These are phyloP conservation scores for Cisticola juncidis DNA, from an alignment of 2,113 vertebrate genomes.

Conservation along the genomic window DNA sequence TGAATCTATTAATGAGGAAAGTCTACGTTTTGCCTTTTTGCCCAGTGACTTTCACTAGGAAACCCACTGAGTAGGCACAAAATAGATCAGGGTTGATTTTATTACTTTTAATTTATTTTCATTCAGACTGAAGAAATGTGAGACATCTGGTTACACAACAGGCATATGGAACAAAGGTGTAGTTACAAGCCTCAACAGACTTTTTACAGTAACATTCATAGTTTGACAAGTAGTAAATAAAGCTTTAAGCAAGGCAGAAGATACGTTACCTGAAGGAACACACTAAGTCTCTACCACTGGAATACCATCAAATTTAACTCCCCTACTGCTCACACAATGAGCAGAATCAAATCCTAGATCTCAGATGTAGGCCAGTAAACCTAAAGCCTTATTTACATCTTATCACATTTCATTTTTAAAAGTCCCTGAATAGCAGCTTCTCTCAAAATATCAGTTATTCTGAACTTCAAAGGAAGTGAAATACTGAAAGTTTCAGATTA, in stretches of 20 bases:
- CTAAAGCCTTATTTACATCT: background rate
- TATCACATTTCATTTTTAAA: background rate
- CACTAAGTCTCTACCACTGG: background rate
- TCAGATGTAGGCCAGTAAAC: background rate
- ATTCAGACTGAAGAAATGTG: background rate
- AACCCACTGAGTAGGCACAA: constrained; percentile 36
- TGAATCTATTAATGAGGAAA: constrained; percentile 40
- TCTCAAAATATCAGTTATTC: background rate
- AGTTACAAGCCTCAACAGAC: background rate
- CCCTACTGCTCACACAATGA: background rate
- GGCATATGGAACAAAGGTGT: background rate
- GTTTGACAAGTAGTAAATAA: background rate
- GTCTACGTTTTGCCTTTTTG: background rate
- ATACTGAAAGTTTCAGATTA: constrained; percentile 5
- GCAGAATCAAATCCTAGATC: background rate
- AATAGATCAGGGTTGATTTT: constrained; percentile 46
- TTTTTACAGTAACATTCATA: background rate
- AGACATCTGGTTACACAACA: background rate
- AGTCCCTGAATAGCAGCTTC: background rate
- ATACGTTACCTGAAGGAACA: background rate
- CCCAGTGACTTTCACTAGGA: background rate
- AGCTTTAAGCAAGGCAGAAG: background rate
- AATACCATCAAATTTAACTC: background rate
- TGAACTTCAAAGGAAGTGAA: constrained; percentile 3
- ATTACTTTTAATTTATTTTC: constrained; percentile 59